Evolutionary conservation across 2,113 vertebrate species (phyloP), one percentile per base, ranked within the genome.

Genomic region (Rhegmatorhina hoffmannsi): DNA sequence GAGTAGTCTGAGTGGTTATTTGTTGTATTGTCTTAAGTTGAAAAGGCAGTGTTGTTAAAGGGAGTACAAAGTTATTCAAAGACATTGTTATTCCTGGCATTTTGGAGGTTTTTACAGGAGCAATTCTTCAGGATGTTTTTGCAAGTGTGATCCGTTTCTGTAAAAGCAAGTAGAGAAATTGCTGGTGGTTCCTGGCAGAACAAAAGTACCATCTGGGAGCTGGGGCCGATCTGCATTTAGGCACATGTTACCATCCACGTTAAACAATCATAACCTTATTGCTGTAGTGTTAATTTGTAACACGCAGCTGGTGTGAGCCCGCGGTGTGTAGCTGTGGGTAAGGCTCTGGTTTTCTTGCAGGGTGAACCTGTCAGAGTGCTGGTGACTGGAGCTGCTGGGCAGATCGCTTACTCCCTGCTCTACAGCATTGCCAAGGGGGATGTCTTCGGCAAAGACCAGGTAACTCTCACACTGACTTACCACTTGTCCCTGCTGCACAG

Each of bases 391-490:
- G 99, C 99, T 86, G 99, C 99, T 28, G 99, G 99, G 85, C 99
- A 99, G 95, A 99, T 99, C 69, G 99, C 99, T 53, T 99, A 99
- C 96, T 99, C 99, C 5, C 96, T 99, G 87, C 96, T 99, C 73
- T 99, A 99, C 97, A 98, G 99, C 96, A 99, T 99, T 75, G 99
- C 99, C 94, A 99, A 99, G 94, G 99, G 99, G 49, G 99, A 99
- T 98, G 99, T 99, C 93, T 99, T 99, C 10, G 99, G 99, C 91
- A 99, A 98, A 97, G 98, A 99, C 81, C 99, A 99, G 99, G 99
- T 99, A 97, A 89, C n/a, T 10, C 23, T 84, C 26, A 17, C 28
- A 0, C n/a, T 10, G 33, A 63, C 36, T 11, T 52, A 10, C 33
- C 13, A 8, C 53, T 40, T 60, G 44, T 46, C 29, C n/a, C 38